Percentiles rank a stretch among this genome's conserved stretches.
phyloP scores from a whole-genome alignment of 2,888 invertebrate genomes.

The Macrosiphum euphorbiae region DNA sequence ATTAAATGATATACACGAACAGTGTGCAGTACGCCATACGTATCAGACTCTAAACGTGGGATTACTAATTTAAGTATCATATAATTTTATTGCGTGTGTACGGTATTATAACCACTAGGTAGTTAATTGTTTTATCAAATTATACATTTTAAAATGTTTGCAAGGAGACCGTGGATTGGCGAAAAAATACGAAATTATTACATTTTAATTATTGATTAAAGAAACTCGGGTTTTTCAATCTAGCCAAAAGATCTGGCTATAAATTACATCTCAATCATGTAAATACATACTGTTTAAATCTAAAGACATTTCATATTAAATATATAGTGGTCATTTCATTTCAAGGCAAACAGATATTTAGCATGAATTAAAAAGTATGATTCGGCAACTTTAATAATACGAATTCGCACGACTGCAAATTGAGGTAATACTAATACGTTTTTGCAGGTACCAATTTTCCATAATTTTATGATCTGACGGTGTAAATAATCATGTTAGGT shows the following conservation, averaged over 20 bases:
- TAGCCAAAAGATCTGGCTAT: slow-evolving; percentile 12
- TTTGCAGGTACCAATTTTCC: neutral
- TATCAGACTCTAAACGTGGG: neutral
- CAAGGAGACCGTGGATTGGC: neutral
- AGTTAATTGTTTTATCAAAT: neutral
- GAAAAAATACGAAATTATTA: neutral
- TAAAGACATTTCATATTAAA: neutral
- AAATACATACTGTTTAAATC: slow-evolving; percentile 1
- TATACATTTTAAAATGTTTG: neutral
- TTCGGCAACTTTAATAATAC: slow-evolving; percentile 32
- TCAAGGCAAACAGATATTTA: slow-evolving; percentile 32
- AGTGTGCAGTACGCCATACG: neutral
- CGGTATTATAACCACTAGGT: neutral
- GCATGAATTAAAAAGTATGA: slow-evolving; percentile 58
- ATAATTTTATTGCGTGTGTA: neutral
- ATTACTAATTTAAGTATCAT: slow-evolving; percentile 28
- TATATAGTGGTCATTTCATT: neutral
- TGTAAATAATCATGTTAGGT: neutral
- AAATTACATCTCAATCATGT: slow-evolving; percentile 13
- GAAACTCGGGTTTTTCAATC: neutral
- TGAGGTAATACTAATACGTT: neutral
- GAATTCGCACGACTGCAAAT: neutral
- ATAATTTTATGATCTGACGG: neutral
- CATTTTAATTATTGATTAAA: slow-evolving; percentile 37
- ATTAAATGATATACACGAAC: slow-evolving; percentile 20